Evolutionary conservation across 2,797 vertebrate species (phyloP).

Genomic region (Lycodopsis pacificus): DNA sequence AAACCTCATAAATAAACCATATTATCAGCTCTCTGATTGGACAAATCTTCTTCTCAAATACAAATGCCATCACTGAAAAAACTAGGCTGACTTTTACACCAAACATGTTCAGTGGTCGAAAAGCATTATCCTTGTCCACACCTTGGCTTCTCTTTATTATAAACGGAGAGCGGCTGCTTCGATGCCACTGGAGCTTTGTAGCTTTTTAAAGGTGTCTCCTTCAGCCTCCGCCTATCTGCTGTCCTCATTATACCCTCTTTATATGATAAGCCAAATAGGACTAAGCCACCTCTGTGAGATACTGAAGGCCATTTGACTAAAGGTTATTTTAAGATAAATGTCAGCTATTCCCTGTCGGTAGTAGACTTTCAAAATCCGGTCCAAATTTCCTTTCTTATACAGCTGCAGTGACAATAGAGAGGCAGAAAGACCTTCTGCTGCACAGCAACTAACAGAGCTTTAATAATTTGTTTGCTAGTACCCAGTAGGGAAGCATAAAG

Average conservation of each 20-base stretch:
- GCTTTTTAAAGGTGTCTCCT: slow-evolving; percentile 44
- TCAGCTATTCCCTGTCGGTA: slow-evolving; percentile 44
- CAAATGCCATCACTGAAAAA: not conserved
- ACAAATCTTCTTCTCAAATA: slow-evolving; percentile 9
- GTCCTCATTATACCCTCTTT: slow-evolving; percentile 71
- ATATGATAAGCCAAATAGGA: slow-evolving; percentile 74
- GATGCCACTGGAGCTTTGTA: slow-evolving; percentile 45
- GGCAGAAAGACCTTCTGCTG: slow-evolving; percentile 2
- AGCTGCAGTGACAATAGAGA: slow-evolving; percentile 20
- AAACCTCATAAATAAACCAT: not conserved
- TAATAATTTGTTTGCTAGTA: slow-evolving; percentile 20
- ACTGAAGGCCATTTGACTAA: slow-evolving; percentile 63
- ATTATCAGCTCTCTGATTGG: slow-evolving; percentile 1
- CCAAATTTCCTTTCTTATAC: slow-evolving; percentile 31
- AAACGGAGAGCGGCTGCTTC: slow-evolving; percentile 29
- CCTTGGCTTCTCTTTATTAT: slow-evolving; percentile 33
- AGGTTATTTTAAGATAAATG: slow-evolving; percentile 73
- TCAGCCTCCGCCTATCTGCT: slow-evolving; percentile 59
- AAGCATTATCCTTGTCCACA: slow-evolving; percentile 29
- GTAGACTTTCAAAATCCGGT: slow-evolving; percentile 38
- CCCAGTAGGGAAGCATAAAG: slow-evolving; percentile 36
- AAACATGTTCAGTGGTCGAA: not conserved
- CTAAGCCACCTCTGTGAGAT: slow-evolving; percentile 53
- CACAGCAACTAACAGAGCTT: slow-evolving; percentile 3
- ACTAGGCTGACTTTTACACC: not conserved